Percentiles rank a stretch among this genome's conserved stretches.
Conservation (phyloP, 35 echinoderm and acorn worm species). For the Heliocidaris tuberculata region DNA sequence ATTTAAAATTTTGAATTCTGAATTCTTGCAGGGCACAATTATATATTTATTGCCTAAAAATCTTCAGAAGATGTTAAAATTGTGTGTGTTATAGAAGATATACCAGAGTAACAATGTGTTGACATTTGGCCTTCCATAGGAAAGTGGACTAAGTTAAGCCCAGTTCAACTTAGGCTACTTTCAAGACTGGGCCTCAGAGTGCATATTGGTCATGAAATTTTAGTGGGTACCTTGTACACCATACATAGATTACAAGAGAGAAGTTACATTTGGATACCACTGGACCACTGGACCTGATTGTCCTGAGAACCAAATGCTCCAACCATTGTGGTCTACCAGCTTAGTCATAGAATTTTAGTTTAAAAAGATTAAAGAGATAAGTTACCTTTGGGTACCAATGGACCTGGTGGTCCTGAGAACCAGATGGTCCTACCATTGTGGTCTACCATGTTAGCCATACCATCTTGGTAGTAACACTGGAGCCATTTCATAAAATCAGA, state of each 20-base stretch:
- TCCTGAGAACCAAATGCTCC: not conserved
- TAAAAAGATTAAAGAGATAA: not conserved
- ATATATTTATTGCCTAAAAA: too few relatives aligned
- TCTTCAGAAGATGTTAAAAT: too few relatives aligned
- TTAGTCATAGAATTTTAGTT: not conserved
- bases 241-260: not conserved
- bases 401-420: conserved; percentile 83
- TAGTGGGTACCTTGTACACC: not conserved
- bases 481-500: conserved; percentile 73
- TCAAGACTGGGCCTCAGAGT: too few relatives aligned
- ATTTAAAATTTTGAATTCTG: too few relatives aligned
- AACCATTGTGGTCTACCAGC: too few relatives aligned
- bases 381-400: conserved; percentile 91
- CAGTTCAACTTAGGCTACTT: too few relatives aligned
- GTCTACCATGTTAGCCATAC: conserved; percentile 84
- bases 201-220: too few relatives aligned
- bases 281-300: not conserved
- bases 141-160: too few relatives aligned
- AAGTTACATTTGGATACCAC: not conserved
- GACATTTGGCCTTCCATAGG: too few relatives aligned
- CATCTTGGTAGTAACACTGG: conserved; percentile 85
- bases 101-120: too few relatives aligned
- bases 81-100: too few relatives aligned
- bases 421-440: conserved; percentile 84
- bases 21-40: too few relatives aligned